These are phyloP conservation scores for Volucella bombylans DNA, from an alignment of 2,888 invertebrate genomes.

Conservation along the genomic window DNA sequence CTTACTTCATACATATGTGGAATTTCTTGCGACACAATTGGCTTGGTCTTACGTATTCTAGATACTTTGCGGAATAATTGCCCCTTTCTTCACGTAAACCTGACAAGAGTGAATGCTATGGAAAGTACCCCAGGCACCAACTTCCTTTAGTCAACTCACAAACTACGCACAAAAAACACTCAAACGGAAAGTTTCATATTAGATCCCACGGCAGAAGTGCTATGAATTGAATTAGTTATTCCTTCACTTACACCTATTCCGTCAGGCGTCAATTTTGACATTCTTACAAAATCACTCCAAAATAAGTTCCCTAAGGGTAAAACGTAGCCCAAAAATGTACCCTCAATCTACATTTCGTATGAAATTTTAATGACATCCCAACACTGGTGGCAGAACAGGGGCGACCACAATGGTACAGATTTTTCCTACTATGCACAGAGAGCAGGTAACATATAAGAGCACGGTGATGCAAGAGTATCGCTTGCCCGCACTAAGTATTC, in stretches of 20 bases:
- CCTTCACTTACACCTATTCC: not conserved
- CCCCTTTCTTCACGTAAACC: too few species aligned
- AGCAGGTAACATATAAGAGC: too few species aligned
- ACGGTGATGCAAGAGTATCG: constrained; percentile 20
- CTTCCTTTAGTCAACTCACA: too few species aligned
- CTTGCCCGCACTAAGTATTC: constrained; percentile 31
- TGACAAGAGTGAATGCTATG: too few species aligned
- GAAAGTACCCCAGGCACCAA: too few species aligned
- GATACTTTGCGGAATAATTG: too few species aligned
- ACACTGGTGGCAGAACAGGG: not conserved
- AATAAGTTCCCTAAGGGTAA: not conserved
- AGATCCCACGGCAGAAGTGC: too few species aligned
- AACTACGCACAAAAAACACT: too few species aligned
- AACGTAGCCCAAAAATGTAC: constrained; percentile 32
- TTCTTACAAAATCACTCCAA: constrained; percentile 2
- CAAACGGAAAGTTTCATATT: too few species aligned
- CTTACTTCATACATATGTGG: too few species aligned
- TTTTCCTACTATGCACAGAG: constrained; percentile 7
- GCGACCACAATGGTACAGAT: constrained; percentile 1
- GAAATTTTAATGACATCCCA: constrained; percentile 50
- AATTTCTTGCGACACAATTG: too few species aligned
- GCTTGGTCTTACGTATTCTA: too few species aligned
- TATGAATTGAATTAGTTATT: not conserved
- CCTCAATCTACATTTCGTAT: constrained; percentile 5
- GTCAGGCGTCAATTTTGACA: constrained; percentile 13